Evolutionary conservation across 1,140 invertebrate species (phyloP).

Genomic region (Anastatus disparis): DNA sequence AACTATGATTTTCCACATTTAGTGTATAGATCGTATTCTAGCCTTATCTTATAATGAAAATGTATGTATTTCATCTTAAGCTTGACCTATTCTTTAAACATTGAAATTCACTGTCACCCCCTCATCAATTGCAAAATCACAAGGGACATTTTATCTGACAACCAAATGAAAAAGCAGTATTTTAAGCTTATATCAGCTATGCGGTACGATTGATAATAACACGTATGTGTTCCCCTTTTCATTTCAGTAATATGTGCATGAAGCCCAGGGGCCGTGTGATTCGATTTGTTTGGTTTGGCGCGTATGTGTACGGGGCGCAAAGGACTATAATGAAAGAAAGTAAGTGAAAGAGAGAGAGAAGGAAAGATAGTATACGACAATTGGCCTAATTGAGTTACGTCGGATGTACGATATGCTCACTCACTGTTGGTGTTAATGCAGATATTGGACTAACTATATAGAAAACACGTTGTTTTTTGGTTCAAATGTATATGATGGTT

Average conservation of each 20-base stretch:
- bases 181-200: not conserved
- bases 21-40: too few species aligned
- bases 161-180: not conserved
- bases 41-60: too few species aligned
- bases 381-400: conserved; percentile 14
- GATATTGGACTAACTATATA: too few species aligned
- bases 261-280: not conserved
- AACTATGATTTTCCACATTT: too few species aligned
- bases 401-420: not conserved
- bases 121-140: too few species aligned
- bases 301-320: too few species aligned
- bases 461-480: too few species aligned
- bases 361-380: not conserved
- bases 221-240: not conserved
- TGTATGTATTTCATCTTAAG: too few species aligned
- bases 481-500: too few species aligned
- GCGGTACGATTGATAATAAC: not conserved
- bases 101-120: too few species aligned
- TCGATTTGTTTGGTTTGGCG: not conserved
- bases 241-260: not conserved
- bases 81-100: too few species aligned
- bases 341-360: not conserved
- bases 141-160: too few species aligned
- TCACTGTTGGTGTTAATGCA: not conserved
- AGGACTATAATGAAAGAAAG: not conserved